Evolutionary conservation across 1,140 invertebrate species (phyloP).

Genomic region (Sweltsa coloradensis): DNA sequence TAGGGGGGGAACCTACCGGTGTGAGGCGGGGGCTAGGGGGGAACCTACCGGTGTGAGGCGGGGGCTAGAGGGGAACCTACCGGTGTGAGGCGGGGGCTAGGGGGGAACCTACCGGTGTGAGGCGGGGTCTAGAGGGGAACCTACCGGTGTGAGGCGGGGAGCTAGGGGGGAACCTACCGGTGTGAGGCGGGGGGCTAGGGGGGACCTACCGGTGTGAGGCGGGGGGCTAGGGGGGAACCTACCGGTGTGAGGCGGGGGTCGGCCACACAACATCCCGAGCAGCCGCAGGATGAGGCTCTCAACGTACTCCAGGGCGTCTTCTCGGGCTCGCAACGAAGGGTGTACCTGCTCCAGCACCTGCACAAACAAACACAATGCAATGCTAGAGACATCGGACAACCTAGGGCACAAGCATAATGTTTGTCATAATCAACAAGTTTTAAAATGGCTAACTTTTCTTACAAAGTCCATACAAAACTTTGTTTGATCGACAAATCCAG

Average conservation of each 20-base stretch:
- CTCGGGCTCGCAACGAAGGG: conserved; percentile 68
- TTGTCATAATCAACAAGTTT: background rate
- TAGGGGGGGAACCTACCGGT: too few relatives aligned
- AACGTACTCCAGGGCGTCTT: conserved; percentile 87
- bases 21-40: too few relatives aligned
- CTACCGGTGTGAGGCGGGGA: too few relatives aligned
- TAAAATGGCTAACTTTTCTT: background rate
- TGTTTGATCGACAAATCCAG: background rate
- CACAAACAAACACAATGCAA: conserved; percentile 21
- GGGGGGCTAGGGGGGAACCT: too few relatives aligned
- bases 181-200: too few relatives aligned
- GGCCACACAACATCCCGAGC: conserved; percentile 74
- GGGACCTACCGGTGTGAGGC: background rate
- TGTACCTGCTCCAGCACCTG: conserved; percentile 86
- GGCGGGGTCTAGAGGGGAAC: too few relatives aligned
- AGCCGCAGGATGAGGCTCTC: conserved; percentile 82
- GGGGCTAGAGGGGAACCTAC: too few relatives aligned
- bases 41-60: too few relatives aligned
- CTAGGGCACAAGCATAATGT: background rate
- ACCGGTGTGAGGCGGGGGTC: conserved; percentile 62
- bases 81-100: too few relatives aligned
- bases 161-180: too few relatives aligned
- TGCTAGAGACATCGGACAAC: background rate
- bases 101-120: too few relatives aligned
- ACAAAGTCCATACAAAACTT: background rate